Conservation (phyloP, 2,113 vertebrate species). For the Balaeniceps rex region DNA sequence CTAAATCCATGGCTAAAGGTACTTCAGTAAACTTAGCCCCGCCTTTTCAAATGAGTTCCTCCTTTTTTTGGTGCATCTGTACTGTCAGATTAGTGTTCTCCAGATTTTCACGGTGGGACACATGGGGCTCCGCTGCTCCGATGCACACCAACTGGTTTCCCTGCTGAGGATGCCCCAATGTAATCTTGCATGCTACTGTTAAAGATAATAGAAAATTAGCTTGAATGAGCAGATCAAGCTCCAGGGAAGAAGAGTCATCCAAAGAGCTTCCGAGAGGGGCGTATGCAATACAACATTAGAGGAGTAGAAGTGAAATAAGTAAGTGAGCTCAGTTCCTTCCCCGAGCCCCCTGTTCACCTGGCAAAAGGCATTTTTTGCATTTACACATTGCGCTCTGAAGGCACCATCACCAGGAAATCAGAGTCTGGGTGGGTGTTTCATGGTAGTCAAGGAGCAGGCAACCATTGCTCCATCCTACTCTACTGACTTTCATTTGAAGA, state of each 20-base stretch:
- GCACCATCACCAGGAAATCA: background rate
- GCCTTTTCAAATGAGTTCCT: background rate
- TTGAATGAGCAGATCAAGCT: background rate
- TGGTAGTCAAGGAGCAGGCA: background rate
- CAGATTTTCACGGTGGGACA: fast-evolving
- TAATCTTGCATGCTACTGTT: background rate
- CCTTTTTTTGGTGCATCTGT: background rate
- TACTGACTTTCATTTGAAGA: background rate
- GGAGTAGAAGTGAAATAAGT: background rate
- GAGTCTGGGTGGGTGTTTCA: background rate
- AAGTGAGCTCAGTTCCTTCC: background rate
- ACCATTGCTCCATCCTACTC: background rate
- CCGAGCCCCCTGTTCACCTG: background rate
- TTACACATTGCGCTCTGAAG: background rate
- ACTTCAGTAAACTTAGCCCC: background rate
- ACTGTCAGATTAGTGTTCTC: background rate
- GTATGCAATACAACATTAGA: background rate
- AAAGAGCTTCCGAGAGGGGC: background rate
- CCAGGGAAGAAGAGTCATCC: background rate
- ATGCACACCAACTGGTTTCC: background rate
- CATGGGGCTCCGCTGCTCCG: background rate
- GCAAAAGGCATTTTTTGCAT: background rate
- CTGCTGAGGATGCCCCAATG: background rate
- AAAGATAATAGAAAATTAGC: background rate
- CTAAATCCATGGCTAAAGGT: background rate